Evolutionary conservation across 2,797 vertebrate species (phyloP).

Genomic region (Pseudocheirus occidentalis): DNA sequence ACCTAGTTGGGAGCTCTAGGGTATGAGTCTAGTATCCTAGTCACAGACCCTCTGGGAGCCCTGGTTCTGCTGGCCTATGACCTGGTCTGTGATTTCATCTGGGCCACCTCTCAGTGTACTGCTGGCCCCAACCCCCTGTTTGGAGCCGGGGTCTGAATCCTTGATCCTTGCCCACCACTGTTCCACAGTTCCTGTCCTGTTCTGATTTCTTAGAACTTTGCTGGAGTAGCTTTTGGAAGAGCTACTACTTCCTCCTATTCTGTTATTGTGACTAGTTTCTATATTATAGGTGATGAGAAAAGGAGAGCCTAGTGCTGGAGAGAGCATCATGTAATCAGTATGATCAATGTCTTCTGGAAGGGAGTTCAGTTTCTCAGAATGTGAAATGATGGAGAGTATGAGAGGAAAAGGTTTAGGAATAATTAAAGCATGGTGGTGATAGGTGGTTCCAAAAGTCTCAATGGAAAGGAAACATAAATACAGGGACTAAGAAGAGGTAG

Average conservation of each 20-base stretch:
- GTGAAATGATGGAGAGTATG: not conserved
- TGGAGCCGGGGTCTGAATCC: not conserved
- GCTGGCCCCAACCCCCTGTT: not conserved
- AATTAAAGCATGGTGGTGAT: not conserved
- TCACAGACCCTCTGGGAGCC: not conserved
- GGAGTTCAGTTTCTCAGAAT: not conserved
- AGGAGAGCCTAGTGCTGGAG: not conserved
- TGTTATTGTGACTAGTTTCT: not conserved
- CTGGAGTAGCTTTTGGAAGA: not conserved
- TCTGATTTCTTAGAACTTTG: not conserved
- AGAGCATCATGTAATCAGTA: not conserved
- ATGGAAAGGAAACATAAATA: not conserved
- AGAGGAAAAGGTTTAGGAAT: not conserved
- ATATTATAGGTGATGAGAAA: not conserved
- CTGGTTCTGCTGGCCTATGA: not conserved
- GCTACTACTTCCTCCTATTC: not conserved
- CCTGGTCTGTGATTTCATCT: not conserved
- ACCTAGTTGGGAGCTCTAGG: not conserved
- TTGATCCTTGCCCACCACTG: not conserved
- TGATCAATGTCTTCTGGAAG: not conserved
- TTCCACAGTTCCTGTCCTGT: not conserved
- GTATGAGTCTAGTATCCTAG: not conserved
- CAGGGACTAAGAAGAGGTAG: not conserved
- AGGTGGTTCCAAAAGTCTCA: not conserved
- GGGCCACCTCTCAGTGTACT: not conserved